Percentiles rank a stretch among this genome's conserved stretches.
phyloP scores from a whole-genome alignment of 1,140 invertebrate genomes.

The Alviniconcha marisindica region DNA sequence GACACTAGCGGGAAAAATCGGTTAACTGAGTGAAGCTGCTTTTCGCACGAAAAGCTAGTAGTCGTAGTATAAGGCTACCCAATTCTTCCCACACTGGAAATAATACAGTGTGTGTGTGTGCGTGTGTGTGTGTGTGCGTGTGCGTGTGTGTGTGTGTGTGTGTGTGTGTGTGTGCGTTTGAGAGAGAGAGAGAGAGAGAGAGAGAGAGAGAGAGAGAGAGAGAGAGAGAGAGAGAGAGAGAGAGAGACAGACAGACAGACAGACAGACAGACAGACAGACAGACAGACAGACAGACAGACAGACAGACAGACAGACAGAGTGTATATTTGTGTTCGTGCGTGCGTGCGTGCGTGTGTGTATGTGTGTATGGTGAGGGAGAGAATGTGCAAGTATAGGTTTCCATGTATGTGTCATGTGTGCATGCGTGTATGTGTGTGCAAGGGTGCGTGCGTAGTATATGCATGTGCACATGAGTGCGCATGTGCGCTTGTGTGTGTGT shows the following conservation, averaged over 20 bases:
- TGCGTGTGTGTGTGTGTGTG: background rate
- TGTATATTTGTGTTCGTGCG: background rate
- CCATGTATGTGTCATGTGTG: no score
- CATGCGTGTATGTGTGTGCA: no score
- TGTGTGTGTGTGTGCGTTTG: constrained; percentile 10
- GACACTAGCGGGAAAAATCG: no score
- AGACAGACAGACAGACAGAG: background rate
- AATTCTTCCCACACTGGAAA: no score
- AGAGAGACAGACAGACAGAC: background rate
- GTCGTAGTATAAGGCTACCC: no score
- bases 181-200: background rate
- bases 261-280: background rate
- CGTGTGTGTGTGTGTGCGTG: background rate
- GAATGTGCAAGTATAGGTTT: no score
- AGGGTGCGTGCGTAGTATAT: background rate
- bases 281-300: background rate
- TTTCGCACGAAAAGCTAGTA: no score
- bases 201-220: background rate
- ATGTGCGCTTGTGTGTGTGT: background rate
- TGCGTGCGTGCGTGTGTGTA: no score
- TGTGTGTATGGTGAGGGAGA: no score
- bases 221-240: background rate
- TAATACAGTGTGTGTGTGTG: no score
- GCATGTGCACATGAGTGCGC: background rate
- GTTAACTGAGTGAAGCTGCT: no score